phyloP scores from a whole-genome alignment of 2,888 invertebrate species.

The Synanthedon andrenaeformis region DNA sequence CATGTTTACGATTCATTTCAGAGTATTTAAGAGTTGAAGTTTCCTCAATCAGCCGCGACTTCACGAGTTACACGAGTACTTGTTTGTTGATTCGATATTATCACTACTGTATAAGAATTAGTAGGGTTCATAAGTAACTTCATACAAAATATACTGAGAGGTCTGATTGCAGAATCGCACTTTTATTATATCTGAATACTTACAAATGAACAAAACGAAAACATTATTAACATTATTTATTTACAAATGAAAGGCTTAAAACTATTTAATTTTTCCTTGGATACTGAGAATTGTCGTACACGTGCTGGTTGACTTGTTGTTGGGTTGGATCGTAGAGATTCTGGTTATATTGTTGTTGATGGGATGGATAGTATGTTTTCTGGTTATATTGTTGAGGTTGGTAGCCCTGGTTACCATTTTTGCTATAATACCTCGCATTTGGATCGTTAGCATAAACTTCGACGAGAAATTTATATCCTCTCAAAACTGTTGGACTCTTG shows the following conservation, averaged over 20 bases:
- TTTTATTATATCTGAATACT: background rate
- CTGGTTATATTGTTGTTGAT: too few species aligned
- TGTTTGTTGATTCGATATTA: too few species aligned
- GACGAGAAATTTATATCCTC: conserved; percentile 49
- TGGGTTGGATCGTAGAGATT: too few species aligned
- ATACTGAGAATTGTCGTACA: conserved; percentile 23
- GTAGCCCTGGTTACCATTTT: conserved; percentile 17
- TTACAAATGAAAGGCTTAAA: conserved; percentile 1
- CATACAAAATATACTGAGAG: too few species aligned
- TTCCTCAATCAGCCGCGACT: too few species aligned
- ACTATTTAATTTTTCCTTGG: conserved; percentile 26
- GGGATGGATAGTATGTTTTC: background rate
- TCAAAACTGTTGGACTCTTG: conserved; percentile 42
- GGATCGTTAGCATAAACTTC: conserved; percentile 40
- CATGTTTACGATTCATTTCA: too few species aligned
- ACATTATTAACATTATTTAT: conserved; percentile 1
- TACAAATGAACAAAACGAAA: background rate
- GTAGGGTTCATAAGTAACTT: too few species aligned
- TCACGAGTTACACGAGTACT: too few species aligned
- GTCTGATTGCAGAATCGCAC: too few species aligned
- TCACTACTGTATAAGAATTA: too few species aligned
- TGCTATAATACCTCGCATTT: conserved; percentile 21
- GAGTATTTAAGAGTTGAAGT: too few species aligned
- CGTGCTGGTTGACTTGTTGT: background rate
- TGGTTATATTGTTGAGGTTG: background rate